Base-by-base conservation (phyloP, 2,888 invertebrate species). In the Mystacides longicornis region DNA sequence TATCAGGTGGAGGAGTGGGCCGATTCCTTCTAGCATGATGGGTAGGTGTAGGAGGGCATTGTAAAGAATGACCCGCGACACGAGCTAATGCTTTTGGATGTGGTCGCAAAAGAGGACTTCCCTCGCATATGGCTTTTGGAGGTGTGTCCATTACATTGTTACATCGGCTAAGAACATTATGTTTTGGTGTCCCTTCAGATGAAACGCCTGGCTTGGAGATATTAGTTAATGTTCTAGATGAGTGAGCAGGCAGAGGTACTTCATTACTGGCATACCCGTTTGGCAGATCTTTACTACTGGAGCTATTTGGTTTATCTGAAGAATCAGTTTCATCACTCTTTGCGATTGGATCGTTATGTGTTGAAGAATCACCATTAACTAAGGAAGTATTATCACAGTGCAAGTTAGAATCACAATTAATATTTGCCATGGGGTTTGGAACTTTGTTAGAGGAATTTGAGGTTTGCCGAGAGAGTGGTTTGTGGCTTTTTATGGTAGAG, bases 11-110 rank as follows among this genome's bases (percentile, higher is more conserved):
- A 1, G 80, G 81, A 62, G 82, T 71, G 16, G 81, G 81, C 59
- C 83, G 76, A 5, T 83, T 78, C 48, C 85, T 80, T 43, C 87
- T 77, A 1, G 89, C 87, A 66, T 89, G 90, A 69, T 92, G 92
- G 0, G 91, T 92, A 0, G 92, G 92, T 0, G 92, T 92, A 0
- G 92, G 92, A 2, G 91, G 91, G 66, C 91, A 91, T 60, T 89
- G 83, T 1, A 86, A 80, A 43, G 75, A 71, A 1, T 79, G 75
- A 49, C 72, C 66, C 0, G 78, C 78, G 27, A 83, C 81, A 49
- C 84, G 72, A 3, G 82, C 77, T 20, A 85, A 64, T 1, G 81
- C 78, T 58, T 85, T 74, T 2, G 85, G 85, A 63, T 86, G 85
- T 19, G 83, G 84, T 54, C 82, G 69, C 45, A 62, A 62, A 43